A percentile compares a stretch with the other conserved stretches of the same genome.
Evolutionary conservation across 2,797 vertebrate species (phyloP).

Genomic region (Selene dorsalis): DNA sequence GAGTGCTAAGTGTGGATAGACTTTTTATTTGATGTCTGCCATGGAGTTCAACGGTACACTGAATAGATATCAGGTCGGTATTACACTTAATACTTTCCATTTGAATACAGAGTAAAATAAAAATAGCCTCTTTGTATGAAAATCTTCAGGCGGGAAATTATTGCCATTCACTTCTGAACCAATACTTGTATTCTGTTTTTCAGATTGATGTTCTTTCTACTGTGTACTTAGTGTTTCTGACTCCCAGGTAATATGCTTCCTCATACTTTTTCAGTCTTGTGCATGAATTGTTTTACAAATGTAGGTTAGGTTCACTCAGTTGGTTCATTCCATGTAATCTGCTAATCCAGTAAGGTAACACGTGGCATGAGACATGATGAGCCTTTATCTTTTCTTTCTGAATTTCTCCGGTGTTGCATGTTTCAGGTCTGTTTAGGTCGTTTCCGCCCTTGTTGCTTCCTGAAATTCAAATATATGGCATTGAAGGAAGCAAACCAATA

Average conservation of each 20-base stretch:
- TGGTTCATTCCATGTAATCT: not conserved
- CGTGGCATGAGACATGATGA: not conserved
- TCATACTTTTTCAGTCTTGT: not conserved
- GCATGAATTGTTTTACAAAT: not conserved
- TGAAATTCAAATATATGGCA: not conserved
- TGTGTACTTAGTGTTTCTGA: slow-evolving; percentile 76
- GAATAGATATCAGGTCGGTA: slow-evolving; percentile 54
- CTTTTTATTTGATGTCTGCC: slow-evolving; percentile 20
- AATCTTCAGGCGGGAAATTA: not conserved
- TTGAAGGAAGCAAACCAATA: slow-evolving; percentile 2
- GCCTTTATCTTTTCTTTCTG: not conserved
- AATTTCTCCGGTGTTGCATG: not conserved
- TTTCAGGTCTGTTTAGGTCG: not conserved
- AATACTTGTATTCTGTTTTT: slow-evolving; percentile 47
- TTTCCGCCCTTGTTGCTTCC: not conserved
- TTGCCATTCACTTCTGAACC: not conserved
- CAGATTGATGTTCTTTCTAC: slow-evolving; percentile 78
- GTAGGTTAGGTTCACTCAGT: not conserved
- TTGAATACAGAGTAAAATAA: not conserved
- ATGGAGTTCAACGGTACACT: slow-evolving; percentile 52
- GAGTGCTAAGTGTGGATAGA: slow-evolving; percentile 5
- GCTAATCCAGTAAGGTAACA: slow-evolving; percentile 22
- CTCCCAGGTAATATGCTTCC: slow-evolving; percentile 76
- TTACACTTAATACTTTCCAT: not conserved
- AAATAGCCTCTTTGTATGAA: not conserved